A percentile compares a stretch with the other conserved stretches of the same genome.
Evolutionary conservation across 1,140 invertebrate species (phyloP).

Genomic region (Drosophila elegans): DNA sequence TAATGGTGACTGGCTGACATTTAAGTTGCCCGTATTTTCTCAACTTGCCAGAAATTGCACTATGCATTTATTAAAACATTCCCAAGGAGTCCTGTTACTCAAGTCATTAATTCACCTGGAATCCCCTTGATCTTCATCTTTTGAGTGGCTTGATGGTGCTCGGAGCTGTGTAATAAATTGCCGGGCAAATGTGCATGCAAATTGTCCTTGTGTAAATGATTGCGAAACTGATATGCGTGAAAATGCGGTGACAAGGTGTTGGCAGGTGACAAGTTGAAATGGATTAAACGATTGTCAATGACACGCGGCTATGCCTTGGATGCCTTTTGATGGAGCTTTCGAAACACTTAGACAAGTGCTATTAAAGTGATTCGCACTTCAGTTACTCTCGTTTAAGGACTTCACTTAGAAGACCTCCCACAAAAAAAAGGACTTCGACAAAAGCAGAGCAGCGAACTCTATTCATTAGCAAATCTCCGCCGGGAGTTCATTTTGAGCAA

Average conservation of each 20-base stretch:
- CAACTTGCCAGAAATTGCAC: slow-evolving; percentile 45
- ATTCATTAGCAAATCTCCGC: slow-evolving; percentile 39
- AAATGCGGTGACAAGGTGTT: slow-evolving; percentile 23
- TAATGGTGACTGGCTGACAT: slow-evolving; percentile 43
- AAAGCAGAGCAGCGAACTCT: slow-evolving; percentile 18
- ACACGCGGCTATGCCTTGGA: not conserved
- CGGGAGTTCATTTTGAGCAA: slow-evolving; percentile 1
- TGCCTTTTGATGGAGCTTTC: not conserved
- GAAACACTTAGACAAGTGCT: slow-evolving; percentile 7
- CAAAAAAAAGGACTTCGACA: not conserved
- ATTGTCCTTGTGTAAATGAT: slow-evolving; percentile 10
- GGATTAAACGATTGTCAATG: slow-evolving; percentile 25
- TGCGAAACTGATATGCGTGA: slow-evolving; percentile 25
- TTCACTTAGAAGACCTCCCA: no score
- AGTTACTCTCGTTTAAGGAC: slow-evolving; percentile 7
- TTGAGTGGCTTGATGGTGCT: not conserved
- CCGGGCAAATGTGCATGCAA: slow-evolving; percentile 21
- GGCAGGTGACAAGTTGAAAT: slow-evolving; percentile 28
- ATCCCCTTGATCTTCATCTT: no score
- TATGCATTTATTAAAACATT: slow-evolving; percentile 32
- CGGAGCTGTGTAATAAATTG: slow-evolving; percentile 39
- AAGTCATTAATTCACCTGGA: slow-evolving; percentile 34
- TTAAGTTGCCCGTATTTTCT: slow-evolving; percentile 30
- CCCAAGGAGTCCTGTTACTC: slow-evolving; percentile 6
- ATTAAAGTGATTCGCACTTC: not conserved